These are phyloP conservation scores for Porites rus DNA, from an alignment of 92 coral and sea anemone genomes.

Conservation along the genomic window DNA sequence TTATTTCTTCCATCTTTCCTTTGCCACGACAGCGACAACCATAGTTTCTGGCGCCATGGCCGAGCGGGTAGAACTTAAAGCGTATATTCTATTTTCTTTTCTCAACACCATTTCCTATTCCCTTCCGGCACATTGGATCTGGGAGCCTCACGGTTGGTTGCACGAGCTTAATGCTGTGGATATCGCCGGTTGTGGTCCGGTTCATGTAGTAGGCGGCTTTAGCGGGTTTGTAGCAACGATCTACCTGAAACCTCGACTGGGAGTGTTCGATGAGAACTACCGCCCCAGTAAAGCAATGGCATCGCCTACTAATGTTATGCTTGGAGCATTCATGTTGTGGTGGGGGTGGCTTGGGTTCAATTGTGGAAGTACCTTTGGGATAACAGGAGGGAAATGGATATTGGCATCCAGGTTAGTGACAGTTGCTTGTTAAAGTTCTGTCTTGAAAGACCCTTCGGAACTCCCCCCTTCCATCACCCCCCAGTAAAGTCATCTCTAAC, in stretches of 20 bases:
- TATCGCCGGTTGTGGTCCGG: constrained; percentile 93
- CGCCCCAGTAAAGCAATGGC: constrained; percentile 71
- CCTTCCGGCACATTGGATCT: constrained; percentile 92
- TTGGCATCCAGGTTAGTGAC: constrained; percentile 72
- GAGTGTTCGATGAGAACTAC: constrained; percentile 70
- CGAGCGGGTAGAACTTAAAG: constrained; percentile 80
- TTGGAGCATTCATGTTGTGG: constrained; percentile 92
- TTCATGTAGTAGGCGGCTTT: constrained; percentile 89
- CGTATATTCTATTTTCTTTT: constrained; percentile 82
- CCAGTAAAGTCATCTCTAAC: too few species aligned
- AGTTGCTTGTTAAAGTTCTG: too few species aligned
- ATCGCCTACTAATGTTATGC: constrained; percentile 83
- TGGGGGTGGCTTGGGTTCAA: constrained; percentile 91
- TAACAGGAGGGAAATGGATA: constrained; percentile 84
- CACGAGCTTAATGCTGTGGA: constrained; percentile 79
- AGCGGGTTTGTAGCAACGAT: constrained; percentile 82
- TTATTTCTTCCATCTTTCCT: constrained; percentile 87
- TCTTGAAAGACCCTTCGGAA: too few species aligned
- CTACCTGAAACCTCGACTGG: constrained; percentile 76
- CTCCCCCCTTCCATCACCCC: too few species aligned
- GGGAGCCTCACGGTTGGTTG: constrained; percentile 82
- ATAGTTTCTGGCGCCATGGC: constrained; percentile 94
- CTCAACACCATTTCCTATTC: constrained; percentile 75
- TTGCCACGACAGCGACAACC: constrained; percentile 87
- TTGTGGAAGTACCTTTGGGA: constrained; percentile 90